Percentiles rank a stretch among this genome's conserved stretches.
Evolutionary conservation across 2,797 vertebrate species (phyloP).

Genomic region (Podarcis lilfordi): DNA sequence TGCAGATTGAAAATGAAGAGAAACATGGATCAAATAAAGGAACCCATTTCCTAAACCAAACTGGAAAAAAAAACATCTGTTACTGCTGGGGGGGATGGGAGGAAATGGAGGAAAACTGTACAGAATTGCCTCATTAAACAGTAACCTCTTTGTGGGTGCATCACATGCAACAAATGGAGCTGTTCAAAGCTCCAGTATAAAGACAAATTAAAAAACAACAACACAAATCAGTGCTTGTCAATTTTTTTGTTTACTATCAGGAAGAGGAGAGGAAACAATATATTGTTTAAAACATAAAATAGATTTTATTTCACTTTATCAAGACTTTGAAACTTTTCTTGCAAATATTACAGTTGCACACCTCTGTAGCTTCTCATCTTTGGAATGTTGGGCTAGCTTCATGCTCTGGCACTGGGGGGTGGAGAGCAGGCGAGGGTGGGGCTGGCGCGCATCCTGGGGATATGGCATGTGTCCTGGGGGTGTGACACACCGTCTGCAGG

Average conservation of each 20-base stretch:
- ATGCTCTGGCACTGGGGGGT: no score
- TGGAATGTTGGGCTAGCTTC: not conserved
- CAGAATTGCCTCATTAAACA: constrained; percentile 54
- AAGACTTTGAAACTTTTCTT: not conserved
- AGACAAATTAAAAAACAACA: constrained; percentile 56
- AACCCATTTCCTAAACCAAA: constrained; percentile 22
- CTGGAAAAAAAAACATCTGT: not conserved
- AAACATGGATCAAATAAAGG: accelerated
- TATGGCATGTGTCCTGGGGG: no score
- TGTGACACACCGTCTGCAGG: accelerated
- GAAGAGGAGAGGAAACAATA: not conserved
- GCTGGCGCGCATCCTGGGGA: no score
- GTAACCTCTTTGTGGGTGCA: constrained; percentile 62
- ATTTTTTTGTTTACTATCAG: constrained; percentile 48
- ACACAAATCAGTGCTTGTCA: constrained; percentile 57
- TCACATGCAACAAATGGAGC: constrained; percentile 54
- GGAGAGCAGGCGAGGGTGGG: no score
- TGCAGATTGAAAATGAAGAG: not conserved
- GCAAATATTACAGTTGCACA: not conserved
- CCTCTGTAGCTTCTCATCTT: not conserved
- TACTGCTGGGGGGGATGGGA: constrained; percentile 35
- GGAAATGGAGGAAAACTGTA: not conserved
- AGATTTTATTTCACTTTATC: constrained; percentile 1
- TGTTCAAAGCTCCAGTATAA: constrained; percentile 62
- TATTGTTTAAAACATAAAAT: not conserved